Conservation (phyloP, 2,888 invertebrate genomes). For the Tetragnatha montana region DNA sequence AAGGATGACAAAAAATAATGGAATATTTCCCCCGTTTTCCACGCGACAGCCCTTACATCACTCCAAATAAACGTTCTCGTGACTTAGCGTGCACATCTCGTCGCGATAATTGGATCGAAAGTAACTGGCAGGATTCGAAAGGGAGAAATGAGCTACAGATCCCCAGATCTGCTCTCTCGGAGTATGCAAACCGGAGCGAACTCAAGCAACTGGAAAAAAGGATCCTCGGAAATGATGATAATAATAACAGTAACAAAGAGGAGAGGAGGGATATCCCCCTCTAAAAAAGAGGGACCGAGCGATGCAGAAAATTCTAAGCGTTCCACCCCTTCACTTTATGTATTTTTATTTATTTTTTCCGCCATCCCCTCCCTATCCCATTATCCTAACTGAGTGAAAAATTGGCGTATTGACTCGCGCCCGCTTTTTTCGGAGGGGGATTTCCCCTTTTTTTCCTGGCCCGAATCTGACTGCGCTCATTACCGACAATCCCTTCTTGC, state of each 20-base stretch:
- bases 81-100: conserved; percentile 42
- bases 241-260: conserved; percentile 36
- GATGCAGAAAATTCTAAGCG: conserved; percentile 71
- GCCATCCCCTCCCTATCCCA: conserved; percentile 58
- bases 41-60: conserved; percentile 58
- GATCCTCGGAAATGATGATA: conserved; percentile 33
- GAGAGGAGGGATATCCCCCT: conserved; percentile 56
- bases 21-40: conserved; percentile 15
- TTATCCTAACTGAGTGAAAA: conserved; percentile 71
- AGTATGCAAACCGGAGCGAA: conserved; percentile 69
- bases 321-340: conserved; percentile 37
- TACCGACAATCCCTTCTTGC: conserved; percentile 68
- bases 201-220: conserved; percentile 68
- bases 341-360: conserved; percentile 20
- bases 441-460: conserved; percentile 10
- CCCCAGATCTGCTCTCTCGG: conserved; percentile 32
- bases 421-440: background rate
- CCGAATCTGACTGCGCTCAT: conserved; percentile 70
- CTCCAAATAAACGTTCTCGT: conserved; percentile 51
- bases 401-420: conserved; percentile 69
- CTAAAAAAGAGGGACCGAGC: conserved; percentile 66
- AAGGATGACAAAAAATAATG: background rate
- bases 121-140: conserved; percentile 44
- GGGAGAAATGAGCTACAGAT: conserved; percentile 66
- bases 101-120: conserved; percentile 68